Conservation (phyloP, 2,113 vertebrate genomes). For the Pterocles orientalis region DNA sequence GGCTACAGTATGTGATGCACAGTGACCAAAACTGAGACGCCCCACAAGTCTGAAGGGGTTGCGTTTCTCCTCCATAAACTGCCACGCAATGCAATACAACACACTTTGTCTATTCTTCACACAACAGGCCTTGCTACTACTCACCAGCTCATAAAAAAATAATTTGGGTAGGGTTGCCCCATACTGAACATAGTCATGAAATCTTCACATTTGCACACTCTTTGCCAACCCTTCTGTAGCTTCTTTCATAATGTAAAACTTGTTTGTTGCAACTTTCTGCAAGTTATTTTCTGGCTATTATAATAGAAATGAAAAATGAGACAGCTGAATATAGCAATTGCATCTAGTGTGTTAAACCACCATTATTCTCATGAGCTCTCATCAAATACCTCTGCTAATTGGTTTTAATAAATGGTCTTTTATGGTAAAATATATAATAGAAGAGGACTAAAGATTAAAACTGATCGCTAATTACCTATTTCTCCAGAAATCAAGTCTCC, state of each 20-base stretch:
- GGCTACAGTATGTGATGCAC: fast-evolving
- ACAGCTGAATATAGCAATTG: not conserved
- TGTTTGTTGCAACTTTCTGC: not conserved
- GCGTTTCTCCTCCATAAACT: not conserved
- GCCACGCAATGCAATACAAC: not conserved
- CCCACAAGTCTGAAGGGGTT: not conserved
- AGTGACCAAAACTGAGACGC: not conserved
- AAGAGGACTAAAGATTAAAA: not conserved
- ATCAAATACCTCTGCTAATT: not conserved
- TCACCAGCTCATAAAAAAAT: not conserved
- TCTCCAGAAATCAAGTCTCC: not conserved
- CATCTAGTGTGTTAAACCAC: not conserved
- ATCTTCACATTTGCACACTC: not conserved
- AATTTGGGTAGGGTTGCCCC: not conserved
- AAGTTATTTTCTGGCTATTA: not conserved
- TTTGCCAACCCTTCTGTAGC: not conserved
- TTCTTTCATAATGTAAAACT: not conserved
- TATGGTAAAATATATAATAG: not conserved
- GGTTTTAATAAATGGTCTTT: not conserved
- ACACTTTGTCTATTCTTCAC: not conserved
- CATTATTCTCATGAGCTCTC: not conserved
- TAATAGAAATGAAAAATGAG: not conserved
- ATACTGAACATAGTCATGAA: not conserved
- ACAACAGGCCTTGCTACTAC: not conserved
- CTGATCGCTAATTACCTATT: not conserved